Evolutionary conservation across 1,140 invertebrate genomes (phyloP), one percentile per base, ranked within the genome.

Genomic region (Philotrypesis tridentata): DNA sequence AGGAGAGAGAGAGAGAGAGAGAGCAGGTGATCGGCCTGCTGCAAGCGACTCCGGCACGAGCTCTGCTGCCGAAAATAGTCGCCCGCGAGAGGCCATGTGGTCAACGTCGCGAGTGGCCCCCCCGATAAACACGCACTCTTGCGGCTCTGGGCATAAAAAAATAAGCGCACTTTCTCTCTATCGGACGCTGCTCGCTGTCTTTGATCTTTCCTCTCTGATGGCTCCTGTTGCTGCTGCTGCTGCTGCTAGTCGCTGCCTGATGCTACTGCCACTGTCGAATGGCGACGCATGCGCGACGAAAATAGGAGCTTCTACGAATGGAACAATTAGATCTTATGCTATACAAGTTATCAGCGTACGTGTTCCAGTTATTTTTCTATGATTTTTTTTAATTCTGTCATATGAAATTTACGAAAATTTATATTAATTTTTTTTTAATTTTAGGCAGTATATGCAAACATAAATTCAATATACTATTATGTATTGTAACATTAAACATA

Each of bases 21-120:
- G 84, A 80, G 81, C 61, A 74, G 73, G 55, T 71, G 83, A 75
- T 80, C 65, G 67, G 72, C 29, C 37, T 82, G 65, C 37, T 82
- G 65, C 48, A 55, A 17, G 17, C 48, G 48, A 55, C n/a, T n/a
- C n/a, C n/a, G n/a, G n/a, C n/a, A n/a, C n/a, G n/a, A n/a, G n/a
- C n/a, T n/a, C n/a, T n/a, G n/a, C n/a, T 17, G 68, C 84, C 85
- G 40, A 78, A 88, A 86, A 87, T 87, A 87, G 70, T 70, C 9
- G 5, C 37, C 81, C 76, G n/a, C 48, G 48, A 55, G 48, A 6
- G 83, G 87, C 87, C 86, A 87, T 88, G 85, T 88, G 86, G 85
- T 86, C 85, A 87, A 79, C 80, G 82, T 86, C 75, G 79, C 73
- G 82, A 84, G 84, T 79, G 60, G 80, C 67, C 67, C 37, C 17